phyloP scores from a whole-genome alignment of 2,888 invertebrate species.

The Gnatocerus cornutus region DNA sequence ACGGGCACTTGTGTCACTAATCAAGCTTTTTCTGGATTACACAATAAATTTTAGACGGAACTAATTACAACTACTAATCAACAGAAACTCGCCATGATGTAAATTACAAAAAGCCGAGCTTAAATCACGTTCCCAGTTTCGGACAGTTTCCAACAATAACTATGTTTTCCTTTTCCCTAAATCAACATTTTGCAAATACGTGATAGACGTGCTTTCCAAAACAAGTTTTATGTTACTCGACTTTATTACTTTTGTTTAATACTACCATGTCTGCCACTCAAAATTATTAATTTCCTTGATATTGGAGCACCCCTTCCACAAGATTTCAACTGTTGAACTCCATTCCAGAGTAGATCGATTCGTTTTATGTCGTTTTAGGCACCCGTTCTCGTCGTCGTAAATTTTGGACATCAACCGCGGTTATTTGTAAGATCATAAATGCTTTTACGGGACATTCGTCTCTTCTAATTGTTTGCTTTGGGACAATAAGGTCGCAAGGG shows the following conservation, averaged over 20 bases:
- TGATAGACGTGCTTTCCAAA: background rate
- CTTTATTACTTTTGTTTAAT: background rate
- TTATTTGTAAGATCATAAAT: constrained; percentile 14
- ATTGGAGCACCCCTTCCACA: constrained; percentile 6
- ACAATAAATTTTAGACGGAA: background rate
- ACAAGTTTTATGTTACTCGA: background rate
- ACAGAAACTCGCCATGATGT: background rate
- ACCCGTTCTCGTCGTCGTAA: constrained; percentile 20
- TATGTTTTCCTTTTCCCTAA: background rate
- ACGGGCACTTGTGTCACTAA: background rate
- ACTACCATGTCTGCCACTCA: background rate
- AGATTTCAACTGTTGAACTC: constrained; percentile 7
- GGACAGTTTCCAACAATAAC: background rate
- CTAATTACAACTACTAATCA: background rate
- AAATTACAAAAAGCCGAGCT: background rate
- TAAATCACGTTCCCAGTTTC: background rate
- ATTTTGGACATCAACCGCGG: constrained; percentile 1
- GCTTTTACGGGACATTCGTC: constrained; percentile 21
- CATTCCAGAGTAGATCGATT: constrained; percentile 11
- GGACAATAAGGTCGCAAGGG: constrained; percentile 30
- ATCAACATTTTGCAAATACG: background rate
- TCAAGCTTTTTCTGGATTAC: background rate
- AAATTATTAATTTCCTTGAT: constrained; percentile 15
- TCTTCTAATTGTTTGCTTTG: constrained; percentile 15
- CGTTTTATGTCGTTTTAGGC: constrained; percentile 15